These are phyloP conservation scores for Melitaea athalia DNA, from an alignment of 2,888 invertebrate genomes.

Conservation along the genomic window DNA sequence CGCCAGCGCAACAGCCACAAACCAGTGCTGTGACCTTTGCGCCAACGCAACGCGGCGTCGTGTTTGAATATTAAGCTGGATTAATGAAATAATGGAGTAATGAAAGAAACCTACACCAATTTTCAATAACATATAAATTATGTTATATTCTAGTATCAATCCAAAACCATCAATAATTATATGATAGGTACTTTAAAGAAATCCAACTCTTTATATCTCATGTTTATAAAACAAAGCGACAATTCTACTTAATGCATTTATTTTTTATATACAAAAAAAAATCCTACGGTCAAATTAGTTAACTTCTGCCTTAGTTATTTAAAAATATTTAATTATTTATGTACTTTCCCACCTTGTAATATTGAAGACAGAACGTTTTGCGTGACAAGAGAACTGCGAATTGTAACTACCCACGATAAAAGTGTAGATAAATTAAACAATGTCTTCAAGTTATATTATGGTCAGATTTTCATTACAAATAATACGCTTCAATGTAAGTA, in stretches of 20 bases:
- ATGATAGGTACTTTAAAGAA: neutral
- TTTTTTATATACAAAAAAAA: neutral
- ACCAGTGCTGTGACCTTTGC: too few species aligned
- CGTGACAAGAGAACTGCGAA: neutral
- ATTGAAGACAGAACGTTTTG: neutral
- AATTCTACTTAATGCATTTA: conserved; percentile 14
- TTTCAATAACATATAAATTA: neutral
- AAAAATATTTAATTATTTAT: conserved; percentile 14
- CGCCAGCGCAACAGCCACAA: too few species aligned
- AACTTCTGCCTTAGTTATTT: neutral
- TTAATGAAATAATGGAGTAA: too few species aligned
- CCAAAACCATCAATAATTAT: neutral
- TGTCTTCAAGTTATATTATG: conserved; percentile 24
- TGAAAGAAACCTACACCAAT: too few species aligned
- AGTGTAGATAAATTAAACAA: conserved; percentile 18
- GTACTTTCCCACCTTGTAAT: conserved; percentile 20
- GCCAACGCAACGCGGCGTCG: too few species aligned
- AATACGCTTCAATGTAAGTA: conserved; percentile 38
- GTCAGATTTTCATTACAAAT: conserved; percentile 25
- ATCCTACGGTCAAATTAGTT: neutral
- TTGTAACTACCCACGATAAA: conserved; percentile 1
- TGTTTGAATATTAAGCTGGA: too few species aligned
- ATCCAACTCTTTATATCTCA: neutral
- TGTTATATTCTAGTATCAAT: neutral
- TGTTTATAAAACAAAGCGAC: neutral